Evolutionary conservation across 37 sponge, comb jelly and placozoan genomes (phyloP), one percentile per base, ranked within the genome.

Genomic region (Lycopodina hypogea): DNA sequence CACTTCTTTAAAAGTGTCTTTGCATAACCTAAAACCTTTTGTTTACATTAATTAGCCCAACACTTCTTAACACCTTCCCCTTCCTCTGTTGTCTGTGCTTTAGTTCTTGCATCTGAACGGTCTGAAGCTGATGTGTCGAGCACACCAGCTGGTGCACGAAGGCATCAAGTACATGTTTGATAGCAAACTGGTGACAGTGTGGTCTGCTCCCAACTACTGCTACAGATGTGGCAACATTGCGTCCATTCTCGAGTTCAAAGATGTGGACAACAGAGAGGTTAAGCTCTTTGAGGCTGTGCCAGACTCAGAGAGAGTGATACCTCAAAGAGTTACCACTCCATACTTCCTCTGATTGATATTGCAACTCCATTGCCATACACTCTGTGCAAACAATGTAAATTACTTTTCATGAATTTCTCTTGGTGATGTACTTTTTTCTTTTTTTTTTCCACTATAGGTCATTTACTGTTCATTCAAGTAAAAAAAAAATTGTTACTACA

Each of bases 171-270:
- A 93, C 86, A 96, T 98, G 99, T 98, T 98, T 81, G 94, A 96
- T 63, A 81, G 75, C 50, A 88, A 81, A 48, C 88, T 98, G 70
- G 96, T 98, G 81, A 98, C 99, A 33, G 92, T 98, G 61, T 98
- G 99, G 99, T 93, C 94, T 33, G 99, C 99, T 17, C 99, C 99
- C 69, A 98, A 98, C 83, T 98, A 98, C 87, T 98, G 99, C 86
- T 99, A 99, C 72, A 82, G 99, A 0, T 99, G 99, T 81, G 96
- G 96, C 15, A 99, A 96, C 84, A 84, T 99, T 36, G 99, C 99
- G 24, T 88, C 99, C 59, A 93, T 98, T 55, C 76, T 98, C 33
- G 77, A 84, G 32, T 88, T 96, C 56, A 38, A 37, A 17, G 63
- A 78, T 32, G 70, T 76, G 1, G 83, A 82, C 7, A 67, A 75